Conservation (phyloP, 2,113 vertebrate species). For the Pagrus major region DNA sequence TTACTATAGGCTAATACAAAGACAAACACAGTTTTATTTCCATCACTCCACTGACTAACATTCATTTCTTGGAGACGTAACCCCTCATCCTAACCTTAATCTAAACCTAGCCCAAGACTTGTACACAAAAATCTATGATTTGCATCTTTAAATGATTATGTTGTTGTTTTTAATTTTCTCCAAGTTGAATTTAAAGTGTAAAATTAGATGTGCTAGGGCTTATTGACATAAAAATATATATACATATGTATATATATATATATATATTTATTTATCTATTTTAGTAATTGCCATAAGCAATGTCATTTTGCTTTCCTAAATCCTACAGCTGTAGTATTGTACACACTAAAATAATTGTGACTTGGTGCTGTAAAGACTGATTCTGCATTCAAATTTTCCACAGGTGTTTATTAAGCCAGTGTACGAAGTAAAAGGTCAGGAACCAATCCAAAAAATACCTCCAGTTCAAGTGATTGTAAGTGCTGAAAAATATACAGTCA, state of each 20-base stretch:
- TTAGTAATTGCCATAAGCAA: not conserved
- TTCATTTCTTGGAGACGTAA: no score
- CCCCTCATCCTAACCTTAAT: no score
- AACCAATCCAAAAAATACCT: not conserved
- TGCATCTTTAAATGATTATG: no score
- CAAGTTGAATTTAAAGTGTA: not conserved
- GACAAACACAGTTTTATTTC: no score
- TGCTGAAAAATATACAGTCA: not conserved
- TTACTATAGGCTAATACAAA: not conserved
- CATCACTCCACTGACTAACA: no score
- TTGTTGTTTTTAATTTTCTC: not conserved
- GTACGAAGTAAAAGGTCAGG: no score
- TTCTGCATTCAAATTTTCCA: not conserved
- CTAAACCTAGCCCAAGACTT: no score
- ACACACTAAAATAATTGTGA: not conserved
- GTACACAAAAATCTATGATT: no score
- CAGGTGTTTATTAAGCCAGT: conserved; percentile 12
- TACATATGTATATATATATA: no score
- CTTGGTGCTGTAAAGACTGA: not conserved
- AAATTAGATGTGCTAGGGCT: not conserved
- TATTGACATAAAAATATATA: no score
- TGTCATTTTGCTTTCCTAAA: not conserved
- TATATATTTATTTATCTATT: no score
- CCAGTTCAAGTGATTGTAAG: not conserved
- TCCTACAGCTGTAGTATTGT: not conserved